phyloP scores from a whole-genome alignment of 2,888 invertebrate genomes.

The Temnothorax unifasciatus region DNA sequence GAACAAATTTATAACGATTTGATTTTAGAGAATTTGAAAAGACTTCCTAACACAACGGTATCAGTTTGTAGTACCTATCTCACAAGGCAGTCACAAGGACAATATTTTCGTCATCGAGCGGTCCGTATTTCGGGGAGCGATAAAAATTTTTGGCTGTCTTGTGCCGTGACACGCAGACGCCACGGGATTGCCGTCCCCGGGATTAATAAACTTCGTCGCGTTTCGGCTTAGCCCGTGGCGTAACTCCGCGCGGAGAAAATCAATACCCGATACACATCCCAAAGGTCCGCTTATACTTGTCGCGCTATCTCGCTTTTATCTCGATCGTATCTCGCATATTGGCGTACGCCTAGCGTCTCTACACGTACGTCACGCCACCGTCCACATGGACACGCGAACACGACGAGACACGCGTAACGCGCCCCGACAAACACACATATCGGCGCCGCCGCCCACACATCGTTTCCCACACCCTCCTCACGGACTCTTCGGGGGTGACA shows the following conservation, averaged over 20 bases:
- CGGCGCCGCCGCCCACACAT: conserved; percentile 59
- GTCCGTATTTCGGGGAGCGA: conserved; percentile 29
- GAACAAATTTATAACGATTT: conserved; percentile 2
- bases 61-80: neutral
- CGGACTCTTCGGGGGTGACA: conserved; percentile 71
- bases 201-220: conserved; percentile 80
- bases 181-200: conserved; percentile 52
- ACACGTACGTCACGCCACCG: conserved; percentile 56
- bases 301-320: conserved; percentile 82
- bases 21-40: neutral
- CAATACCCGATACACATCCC: conserved; percentile 83
- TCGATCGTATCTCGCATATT: conserved; percentile 79
- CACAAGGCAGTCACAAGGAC: neutral
- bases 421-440: conserved; percentile 39
- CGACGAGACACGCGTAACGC: conserved; percentile 48
- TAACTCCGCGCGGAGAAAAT: conserved; percentile 77
- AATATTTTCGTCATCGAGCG: conserved; percentile 6
- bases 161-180: conserved; percentile 70
- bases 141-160: conserved; percentile 47
- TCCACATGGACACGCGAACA: conserved; percentile 21
- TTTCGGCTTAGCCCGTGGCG: conserved; percentile 75
- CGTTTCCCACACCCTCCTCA: conserved; percentile 54
- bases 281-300: conserved; percentile 78
- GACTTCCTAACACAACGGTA: neutral
- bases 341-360: conserved; percentile 61